Evolutionary conservation across 2,797 vertebrate genomes (phyloP).

Genomic region (Knipowitschia caucasica): DNA sequence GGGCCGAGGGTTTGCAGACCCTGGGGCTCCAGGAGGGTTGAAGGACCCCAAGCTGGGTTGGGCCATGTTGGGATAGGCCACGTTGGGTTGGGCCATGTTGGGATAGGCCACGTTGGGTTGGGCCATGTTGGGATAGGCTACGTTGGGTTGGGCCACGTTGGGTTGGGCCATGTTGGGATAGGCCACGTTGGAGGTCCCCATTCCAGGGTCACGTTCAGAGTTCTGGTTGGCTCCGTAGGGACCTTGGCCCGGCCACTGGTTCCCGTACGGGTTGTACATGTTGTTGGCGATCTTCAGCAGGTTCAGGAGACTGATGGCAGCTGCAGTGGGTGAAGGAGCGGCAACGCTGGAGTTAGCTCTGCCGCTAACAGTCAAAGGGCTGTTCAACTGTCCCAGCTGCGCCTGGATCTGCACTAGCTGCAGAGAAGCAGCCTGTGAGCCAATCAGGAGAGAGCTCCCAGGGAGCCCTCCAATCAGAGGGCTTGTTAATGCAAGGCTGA

Average conservation of each 20-base stretch:
- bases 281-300: slow-evolving; percentile 76
- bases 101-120: slow-evolving; percentile 33
- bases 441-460: slow-evolving; percentile 76
- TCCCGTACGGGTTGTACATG: slow-evolving; percentile 82
- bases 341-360: slow-evolving; percentile 21
- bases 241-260: slow-evolving; percentile 36
- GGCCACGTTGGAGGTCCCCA: slow-evolving; percentile 5
- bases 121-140: slow-evolving; percentile 41
- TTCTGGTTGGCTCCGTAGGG: slow-evolving; percentile 29
- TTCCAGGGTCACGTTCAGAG: slow-evolving; percentile 26
- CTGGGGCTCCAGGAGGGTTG: slow-evolving; percentile 30
- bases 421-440: slow-evolving; percentile 78
- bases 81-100: too few species aligned
- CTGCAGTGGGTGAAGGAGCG: slow-evolving; percentile 52
- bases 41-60: too few species aligned
- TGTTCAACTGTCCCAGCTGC: slow-evolving; percentile 64
- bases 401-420: slow-evolving; percentile 83
- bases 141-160: slow-evolving; percentile 27
- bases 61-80: slow-evolving; percentile 41
- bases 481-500: slow-evolving; percentile 57
- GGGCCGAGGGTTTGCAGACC: slow-evolving; percentile 23
- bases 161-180: slow-evolving; percentile 40
- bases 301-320: slow-evolving; percentile 68
- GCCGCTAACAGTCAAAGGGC: slow-evolving; percentile 52
- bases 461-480: slow-evolving; percentile 53